Conservation (phyloP, 2,797 vertebrate species). For the Molossus alvarezi region DNA sequence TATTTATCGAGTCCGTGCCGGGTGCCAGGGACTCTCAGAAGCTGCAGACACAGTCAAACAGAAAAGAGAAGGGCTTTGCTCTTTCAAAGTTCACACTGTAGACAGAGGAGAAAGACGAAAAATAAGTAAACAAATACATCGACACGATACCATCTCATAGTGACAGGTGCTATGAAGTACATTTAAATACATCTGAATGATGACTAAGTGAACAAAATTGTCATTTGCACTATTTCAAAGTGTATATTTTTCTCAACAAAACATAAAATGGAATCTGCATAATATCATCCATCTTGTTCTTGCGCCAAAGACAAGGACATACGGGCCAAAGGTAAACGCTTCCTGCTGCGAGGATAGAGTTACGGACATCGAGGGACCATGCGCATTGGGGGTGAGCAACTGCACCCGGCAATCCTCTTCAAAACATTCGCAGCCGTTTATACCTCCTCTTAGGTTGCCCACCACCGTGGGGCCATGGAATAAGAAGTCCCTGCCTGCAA, state of each 20-base stretch:
- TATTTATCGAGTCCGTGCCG: neutral
- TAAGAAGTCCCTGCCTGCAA: neutral
- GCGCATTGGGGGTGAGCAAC: rapidly evolving
- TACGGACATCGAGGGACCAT: neutral
- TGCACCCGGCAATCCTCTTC: neutral
- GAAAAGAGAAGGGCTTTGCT: constrained; percentile 29
- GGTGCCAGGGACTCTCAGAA: neutral
- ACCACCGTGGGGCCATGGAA: neutral
- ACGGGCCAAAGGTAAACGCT: neutral
- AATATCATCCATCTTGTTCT: neutral
- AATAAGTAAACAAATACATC: neutral
- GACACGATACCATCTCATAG: neutral
- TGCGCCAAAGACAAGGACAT: neutral
- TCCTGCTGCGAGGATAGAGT: neutral
- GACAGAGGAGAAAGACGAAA: neutral
- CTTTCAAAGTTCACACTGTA: neutral
- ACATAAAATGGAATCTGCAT: neutral
- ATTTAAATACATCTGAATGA: neutral
- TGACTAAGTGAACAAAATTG: neutral
- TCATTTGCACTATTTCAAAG: neutral
- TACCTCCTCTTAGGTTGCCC: neutral
- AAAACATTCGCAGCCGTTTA: neutral
- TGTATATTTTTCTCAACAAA: constrained; percentile 48
- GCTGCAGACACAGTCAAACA: neutral
- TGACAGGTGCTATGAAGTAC: neutral